Percentiles rank a stretch among this genome's conserved stretches.
Evolutionary conservation across 2,113 vertebrate genomes (phyloP).

Genomic region (Gallinago jamesoni): DNA sequence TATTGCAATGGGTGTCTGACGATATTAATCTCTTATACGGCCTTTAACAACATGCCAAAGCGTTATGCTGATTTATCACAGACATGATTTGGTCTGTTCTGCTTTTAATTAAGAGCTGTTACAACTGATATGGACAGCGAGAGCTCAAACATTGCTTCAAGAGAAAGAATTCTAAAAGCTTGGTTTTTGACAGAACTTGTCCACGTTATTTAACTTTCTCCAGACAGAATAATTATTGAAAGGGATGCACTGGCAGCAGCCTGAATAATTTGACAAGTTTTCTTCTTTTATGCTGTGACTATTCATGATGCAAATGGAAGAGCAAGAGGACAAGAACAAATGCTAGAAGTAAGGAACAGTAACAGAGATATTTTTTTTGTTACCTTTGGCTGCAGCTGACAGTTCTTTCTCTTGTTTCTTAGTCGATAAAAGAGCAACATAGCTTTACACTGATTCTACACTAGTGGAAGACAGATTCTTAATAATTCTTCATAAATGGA

Average conservation of each 20-base stretch:
- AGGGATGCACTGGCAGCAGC: neutral
- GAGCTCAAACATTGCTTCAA: neutral
- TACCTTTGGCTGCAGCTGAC: neutral
- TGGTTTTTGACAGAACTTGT: neutral
- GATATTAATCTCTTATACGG: neutral
- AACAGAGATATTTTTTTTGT: neutral
- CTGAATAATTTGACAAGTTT: neutral
- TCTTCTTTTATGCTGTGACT: neutral
- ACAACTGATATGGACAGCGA: neutral
- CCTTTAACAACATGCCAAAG: neutral
- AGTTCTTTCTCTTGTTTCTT: neutral
- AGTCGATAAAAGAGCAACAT: neutral
- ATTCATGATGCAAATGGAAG: neutral
- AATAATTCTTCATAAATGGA: neutral
- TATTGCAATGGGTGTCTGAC: neutral
- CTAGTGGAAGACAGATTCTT: neutral
- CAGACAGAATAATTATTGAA: neutral
- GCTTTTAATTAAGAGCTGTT: neutral
- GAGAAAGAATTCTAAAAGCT: neutral
- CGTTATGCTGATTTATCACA: neutral
- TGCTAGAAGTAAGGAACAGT: neutral
- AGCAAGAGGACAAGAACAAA: neutral
- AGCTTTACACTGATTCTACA: neutral
- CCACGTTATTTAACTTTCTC: neutral
- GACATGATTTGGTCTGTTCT: neutral